Base-by-base conservation (phyloP, 2,888 invertebrate genomes). In the Caenorhabditis afra region DNA sequence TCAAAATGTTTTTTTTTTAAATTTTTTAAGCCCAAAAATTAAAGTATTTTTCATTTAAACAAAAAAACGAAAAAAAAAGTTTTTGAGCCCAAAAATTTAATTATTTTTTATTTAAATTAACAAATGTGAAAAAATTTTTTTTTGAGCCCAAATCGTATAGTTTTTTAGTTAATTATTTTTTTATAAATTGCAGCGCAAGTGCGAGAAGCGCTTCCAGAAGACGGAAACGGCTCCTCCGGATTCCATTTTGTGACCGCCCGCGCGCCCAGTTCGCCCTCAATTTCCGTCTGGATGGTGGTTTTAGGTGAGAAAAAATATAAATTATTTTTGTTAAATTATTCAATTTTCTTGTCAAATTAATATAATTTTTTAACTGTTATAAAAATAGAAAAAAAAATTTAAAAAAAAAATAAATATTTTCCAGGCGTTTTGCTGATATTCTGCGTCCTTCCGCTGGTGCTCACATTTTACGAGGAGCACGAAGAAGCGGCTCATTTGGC, bases 241-340 rank as follows among this genome's bases (percentile, higher is more conserved):
- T 89, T 88, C 62, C 89, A 89, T 74, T 89, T 89, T 68, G 83
- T 89, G 20, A 87, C 89, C 57, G 89, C 89, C n/a, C 81, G 86
- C 7, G 83, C 86, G 1, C 89, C 89, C 7, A 85, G 85, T 47
- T 77, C 82, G 5, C 61, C 66, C 1, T 47, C 55, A 1, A 52
- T 79, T 47, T 79, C 82, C 0, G 76, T 79, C 18, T 81, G 79
- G 79, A 44, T 79, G 16, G 66, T 83, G 35, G 37, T 83, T 23
- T 3, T 81, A 1, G 76, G 75, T 73, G 22, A 29, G 18, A 47
- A 3, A 18, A 20, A 50, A 47, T 3, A 16, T 16, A 47, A 47
- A 16, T 16, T n/a, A n/a, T n/a, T n/a, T n/a, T n/a, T n/a, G n/a
- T n/a, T n/a, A n/a, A n/a, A n/a, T n/a, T n/a, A n/a, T n/a, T n/a